Evolutionary conservation across 2,888 invertebrate genomes (phyloP), one percentile per base, ranked within the genome.

Genomic region (Ophioninae sp.): DNA sequence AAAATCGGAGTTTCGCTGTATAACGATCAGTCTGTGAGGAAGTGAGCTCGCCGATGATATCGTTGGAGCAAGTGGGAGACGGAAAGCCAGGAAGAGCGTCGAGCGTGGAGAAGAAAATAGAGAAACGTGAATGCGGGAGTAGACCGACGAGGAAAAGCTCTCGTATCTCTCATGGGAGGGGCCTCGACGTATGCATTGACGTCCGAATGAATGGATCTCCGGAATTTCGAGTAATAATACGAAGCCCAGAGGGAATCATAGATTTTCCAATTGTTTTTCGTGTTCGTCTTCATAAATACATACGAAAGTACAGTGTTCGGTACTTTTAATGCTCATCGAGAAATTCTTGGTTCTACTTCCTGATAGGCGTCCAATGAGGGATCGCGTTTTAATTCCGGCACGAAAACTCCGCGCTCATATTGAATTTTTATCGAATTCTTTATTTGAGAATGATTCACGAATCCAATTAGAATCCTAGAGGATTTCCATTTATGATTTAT

Each of bases 91-190:
- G 56, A 41, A 13, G 20, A 30, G 41, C 22, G 22, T 59, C 20
- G 59, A 76, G 67, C 39, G 23, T 20, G 68, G 3, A 75, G 67
- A 63, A 68, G 80, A 83, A 83, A 83, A 83, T 83, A 77, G 76
- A 83, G 83, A 83, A 80, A 72, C 72, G 72, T 83, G 68, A 77
- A 80, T 80, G 65, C 69, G 65, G 72, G 79, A 72, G 63, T 59
- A 80, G 80, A 77, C 22, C 64, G 71, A 79, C 56, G 64, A 44
- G 51, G 41, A 76, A 73, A 76, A 76, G 76, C 68, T 71, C 73
- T 20, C n/a, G 44, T 65, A 67, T 76, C 71, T 71, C 73, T 56
- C 56, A 39, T 61, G 59, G 59, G 69, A 9, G 44, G 3, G 13
- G 44, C 56, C 56, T 37, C 51, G 61, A 30, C 74, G 44, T 13